Evolutionary conservation across 2,113 vertebrate species (phyloP).

Genomic region (Muntiacus muntjak): DNA sequence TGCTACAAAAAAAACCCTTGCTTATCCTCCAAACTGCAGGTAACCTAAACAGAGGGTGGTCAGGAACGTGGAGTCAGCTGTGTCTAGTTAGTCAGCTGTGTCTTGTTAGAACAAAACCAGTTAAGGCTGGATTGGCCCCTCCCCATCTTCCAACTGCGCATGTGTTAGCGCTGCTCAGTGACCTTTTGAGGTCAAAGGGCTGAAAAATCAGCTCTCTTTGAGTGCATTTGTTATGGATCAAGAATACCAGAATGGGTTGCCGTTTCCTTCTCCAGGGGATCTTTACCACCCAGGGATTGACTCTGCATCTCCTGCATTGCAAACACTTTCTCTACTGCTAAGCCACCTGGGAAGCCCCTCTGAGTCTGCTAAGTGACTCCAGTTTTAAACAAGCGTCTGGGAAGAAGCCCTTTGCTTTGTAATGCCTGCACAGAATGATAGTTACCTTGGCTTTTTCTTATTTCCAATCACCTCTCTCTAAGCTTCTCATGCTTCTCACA

Average conservation of each 20-base stretch:
- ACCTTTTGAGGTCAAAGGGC: background rate
- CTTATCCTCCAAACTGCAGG: background rate
- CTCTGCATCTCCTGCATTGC: background rate
- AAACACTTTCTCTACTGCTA: background rate
- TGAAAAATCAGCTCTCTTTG: background rate
- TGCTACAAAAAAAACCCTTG: background rate
- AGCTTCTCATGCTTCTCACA: background rate
- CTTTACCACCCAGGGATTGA: background rate
- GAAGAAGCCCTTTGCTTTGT: background rate
- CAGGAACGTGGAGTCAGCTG: background rate
- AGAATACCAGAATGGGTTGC: background rate
- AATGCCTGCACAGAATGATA: background rate
- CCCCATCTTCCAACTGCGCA: background rate
- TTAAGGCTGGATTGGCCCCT: background rate
- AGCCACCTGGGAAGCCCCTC: background rate
- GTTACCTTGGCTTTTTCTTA: background rate
- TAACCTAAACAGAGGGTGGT: background rate
- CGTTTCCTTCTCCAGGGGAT: background rate
- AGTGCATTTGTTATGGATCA: background rate
- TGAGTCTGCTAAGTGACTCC: background rate
- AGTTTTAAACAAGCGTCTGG: background rate
- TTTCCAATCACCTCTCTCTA: background rate
- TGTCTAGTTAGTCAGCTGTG: background rate
- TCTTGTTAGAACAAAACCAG: background rate
- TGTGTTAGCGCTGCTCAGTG: background rate